Base-by-base conservation (phyloP, 2,113 vertebrate genomes). In the Xiphophorus couchianus region DNA sequence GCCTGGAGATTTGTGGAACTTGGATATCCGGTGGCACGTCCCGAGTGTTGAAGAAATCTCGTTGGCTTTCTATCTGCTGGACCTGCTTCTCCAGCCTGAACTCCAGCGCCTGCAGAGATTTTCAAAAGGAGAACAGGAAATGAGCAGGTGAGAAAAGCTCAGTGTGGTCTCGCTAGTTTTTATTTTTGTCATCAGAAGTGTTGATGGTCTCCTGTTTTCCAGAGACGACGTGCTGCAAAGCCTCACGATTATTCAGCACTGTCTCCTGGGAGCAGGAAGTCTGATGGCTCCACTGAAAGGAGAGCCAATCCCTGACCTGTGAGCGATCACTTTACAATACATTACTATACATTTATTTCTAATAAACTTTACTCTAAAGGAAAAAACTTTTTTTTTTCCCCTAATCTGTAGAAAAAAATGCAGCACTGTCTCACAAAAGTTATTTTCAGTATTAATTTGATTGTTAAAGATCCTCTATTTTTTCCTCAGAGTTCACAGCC, bases 171-270 rank as follows among this genome's bases (percentile, higher is more conserved):
- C 8, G 0, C n/a, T 44, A 1, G 30, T 33, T 61, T 60, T 28
- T 9, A 25, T 69, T 54, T 54, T 31, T 67, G 11, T 10, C 8
- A 29, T 44, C 42, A 9, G 5, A 70, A 33, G 2, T 80, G 33
- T 62, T 71, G 28, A 28, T 89, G 6, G 66, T 31, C 67, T 44
- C 71, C 6, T 78, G 31, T 51, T 79, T 64, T 70, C 11, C 35
- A 99, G 98, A 93, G 98, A 99, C 94, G 98, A 99, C 84, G 95
- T 99, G 85, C 96, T 98, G 0, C 97, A 98, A 89, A 96, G 96
- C 89, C 94, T 99, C 83, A 94, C 96, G 73, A 96, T 99, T 51
- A 92, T 99, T 66, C 97, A 99, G 80, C 97, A 98, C 92, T 99
- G 98, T 89, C 93, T 99, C 66, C 96, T 98, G 71, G 98, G 98